Percentiles rank a stretch among this genome's conserved stretches.
phyloP scores from a whole-genome alignment of 2,113 vertebrate genomes.

The Xenopus borealis region DNA sequence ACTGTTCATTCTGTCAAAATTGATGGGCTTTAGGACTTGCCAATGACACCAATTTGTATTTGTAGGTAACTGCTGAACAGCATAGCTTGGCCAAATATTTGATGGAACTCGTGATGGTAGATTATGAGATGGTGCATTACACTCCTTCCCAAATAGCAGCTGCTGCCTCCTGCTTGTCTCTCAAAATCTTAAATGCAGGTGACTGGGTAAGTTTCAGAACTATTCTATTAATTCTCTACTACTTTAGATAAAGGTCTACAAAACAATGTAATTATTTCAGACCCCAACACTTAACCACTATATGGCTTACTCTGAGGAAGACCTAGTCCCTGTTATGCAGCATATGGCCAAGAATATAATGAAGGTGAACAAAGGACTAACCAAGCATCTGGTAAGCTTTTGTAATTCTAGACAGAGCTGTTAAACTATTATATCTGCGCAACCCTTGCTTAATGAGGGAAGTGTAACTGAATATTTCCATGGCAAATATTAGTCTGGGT shows the following conservation, averaged over 20 bases:
- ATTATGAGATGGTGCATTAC: conserved; percentile 82
- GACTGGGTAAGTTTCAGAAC: conserved; percentile 69
- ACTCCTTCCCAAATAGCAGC: conserved; percentile 75
- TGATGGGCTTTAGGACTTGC: no score
- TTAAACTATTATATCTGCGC: no score
- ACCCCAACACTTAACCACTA: conserved; percentile 66
- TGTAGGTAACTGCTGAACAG: conserved; percentile 74
- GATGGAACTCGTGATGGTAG: conserved; percentile 78
- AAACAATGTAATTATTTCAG: conserved; percentile 45
- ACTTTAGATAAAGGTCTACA: no score
- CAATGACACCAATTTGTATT: not conserved
- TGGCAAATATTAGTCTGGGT: no score
- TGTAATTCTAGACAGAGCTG: no score
- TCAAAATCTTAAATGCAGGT: conserved; percentile 69
- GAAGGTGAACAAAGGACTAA: conserved; percentile 66
- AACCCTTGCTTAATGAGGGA: no score
- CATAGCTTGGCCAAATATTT: conserved; percentile 79
- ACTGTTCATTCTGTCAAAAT: no score
- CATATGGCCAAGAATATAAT: conserved; percentile 83
- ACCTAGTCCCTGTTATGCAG: conserved; percentile 71
- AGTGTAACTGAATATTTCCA: no score
- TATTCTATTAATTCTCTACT: not conserved
- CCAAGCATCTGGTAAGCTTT: conserved; percentile 70
- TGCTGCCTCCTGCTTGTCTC: conserved; percentile 74
- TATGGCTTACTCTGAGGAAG: conserved; percentile 66